A percentile compares a stretch with the other conserved stretches of the same genome.
Evolutionary conservation across 2,888 invertebrate species (phyloP).

Genomic region (Drosophila seclusa): DNA sequence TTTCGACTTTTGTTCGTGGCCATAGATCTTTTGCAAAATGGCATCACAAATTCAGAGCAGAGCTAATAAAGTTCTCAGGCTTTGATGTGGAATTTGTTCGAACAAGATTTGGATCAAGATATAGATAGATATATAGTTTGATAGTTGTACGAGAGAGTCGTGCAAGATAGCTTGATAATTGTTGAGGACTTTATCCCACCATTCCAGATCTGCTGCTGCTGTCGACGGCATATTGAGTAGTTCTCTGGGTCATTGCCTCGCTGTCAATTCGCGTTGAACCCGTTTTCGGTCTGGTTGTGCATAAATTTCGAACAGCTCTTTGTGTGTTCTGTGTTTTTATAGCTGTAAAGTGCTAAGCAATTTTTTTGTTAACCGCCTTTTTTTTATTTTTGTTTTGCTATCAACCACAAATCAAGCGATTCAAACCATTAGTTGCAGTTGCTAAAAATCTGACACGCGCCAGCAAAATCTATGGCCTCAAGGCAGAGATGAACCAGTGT

Average conservation of each 20-base stretch:
- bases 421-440: conserved; percentile 31
- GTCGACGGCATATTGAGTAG: conserved; percentile 40
- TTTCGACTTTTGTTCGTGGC: conserved; percentile 1
- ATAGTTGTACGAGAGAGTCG: not conserved
- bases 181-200: conserved; percentile 8
- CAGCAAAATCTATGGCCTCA: conserved; percentile 19
- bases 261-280: conserved; percentile 36
- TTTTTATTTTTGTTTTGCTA: conserved; percentile 54
- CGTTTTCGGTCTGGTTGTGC: conserved; percentile 50
- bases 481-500: conserved; percentile 22
- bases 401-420: conserved; percentile 45
- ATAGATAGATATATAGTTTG: not conserved
- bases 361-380: conserved; percentile 45
- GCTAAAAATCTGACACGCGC: conserved; percentile 41
- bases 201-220: conserved; percentile 13
- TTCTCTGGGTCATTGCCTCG: conserved; percentile 76
- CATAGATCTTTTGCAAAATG: conserved; percentile 19
- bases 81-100: conserved; percentile 6
- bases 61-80: conserved; percentile 51
- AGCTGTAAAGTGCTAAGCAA: conserved; percentile 70
- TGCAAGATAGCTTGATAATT: not conserved
- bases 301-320: conserved; percentile 54
- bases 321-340: conserved; percentile 22
- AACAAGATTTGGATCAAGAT: conserved; percentile 4
- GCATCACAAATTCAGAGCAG: conserved; percentile 27